Evolutionary conservation across 2,888 invertebrate species (phyloP).

Genomic region (Drosophila greeni): DNA sequence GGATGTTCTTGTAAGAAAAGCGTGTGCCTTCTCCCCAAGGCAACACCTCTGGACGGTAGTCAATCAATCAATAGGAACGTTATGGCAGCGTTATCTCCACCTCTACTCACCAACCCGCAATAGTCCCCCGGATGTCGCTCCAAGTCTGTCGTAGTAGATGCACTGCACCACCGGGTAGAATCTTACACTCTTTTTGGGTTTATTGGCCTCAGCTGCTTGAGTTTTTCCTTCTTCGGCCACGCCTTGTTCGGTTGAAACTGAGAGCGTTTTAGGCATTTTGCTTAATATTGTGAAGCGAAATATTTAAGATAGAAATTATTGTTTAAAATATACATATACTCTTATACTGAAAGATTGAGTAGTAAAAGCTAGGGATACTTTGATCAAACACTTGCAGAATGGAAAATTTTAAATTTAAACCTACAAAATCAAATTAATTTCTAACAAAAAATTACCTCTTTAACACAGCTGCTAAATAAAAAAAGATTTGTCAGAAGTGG

Average conservation of each 20-base stretch:
- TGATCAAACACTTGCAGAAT: too few relatives aligned
- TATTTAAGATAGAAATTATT: conserved; percentile 1
- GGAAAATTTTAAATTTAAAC: too few relatives aligned
- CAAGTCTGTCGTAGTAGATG: conserved; percentile 17
- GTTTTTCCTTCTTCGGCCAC: background rate
- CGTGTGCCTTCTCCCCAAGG: background rate
- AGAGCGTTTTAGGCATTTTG: background rate
- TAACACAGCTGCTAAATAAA: background rate
- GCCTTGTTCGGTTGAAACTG: conserved; percentile 5
- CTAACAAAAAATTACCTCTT: too few relatives aligned
- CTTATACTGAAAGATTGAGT: too few relatives aligned
- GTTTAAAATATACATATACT: too few relatives aligned
- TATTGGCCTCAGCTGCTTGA: background rate
- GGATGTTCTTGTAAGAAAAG: too few relatives aligned
- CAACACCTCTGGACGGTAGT: background rate
- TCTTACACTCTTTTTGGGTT: conserved; percentile 39
- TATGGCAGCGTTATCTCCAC: background rate
- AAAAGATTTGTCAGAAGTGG: conserved; percentile 60
- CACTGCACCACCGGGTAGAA: conserved; percentile 47
- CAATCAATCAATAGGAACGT: background rate
- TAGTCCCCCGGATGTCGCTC: background rate
- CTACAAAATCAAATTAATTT: too few relatives aligned
- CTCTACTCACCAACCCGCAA: conserved; percentile 25
- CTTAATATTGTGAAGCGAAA: conserved; percentile 17
- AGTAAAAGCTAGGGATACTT: background rate